A percentile compares a stretch with the other conserved stretches of the same genome.
Conservation (phyloP, 2,888 invertebrate genomes). For the Eilema depressum region DNA sequence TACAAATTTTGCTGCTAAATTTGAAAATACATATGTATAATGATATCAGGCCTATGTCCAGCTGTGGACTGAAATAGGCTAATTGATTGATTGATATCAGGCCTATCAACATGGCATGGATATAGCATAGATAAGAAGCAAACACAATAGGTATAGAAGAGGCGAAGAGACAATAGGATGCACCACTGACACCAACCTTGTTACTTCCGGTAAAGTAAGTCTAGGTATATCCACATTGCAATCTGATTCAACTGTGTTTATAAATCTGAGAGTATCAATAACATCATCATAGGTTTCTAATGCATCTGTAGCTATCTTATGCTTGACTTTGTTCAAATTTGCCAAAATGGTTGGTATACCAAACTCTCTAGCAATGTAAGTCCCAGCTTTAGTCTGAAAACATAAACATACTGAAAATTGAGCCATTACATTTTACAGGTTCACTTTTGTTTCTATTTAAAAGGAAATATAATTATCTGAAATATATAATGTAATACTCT, state of each 20-base stretch:
- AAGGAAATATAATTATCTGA: no score
- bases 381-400: conserved; percentile 85
- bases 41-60: no score
- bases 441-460: background rate
- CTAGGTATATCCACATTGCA: conserved; percentile 68
- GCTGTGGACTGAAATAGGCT: no score
- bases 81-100: no score
- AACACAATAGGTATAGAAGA: no score
- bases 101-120: no score
- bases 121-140: no score
- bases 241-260: conserved; percentile 76
- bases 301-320: conserved; percentile 75
- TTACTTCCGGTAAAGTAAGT: conserved; percentile 77
- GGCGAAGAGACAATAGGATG: no score
- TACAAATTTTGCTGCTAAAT: no score
- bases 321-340: conserved; percentile 73
- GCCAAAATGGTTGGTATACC: conserved; percentile 74
- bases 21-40: no score
- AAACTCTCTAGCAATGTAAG: conserved; percentile 81
- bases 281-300: conserved; percentile 77
- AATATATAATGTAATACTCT: no score
- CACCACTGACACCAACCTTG: conserved; percentile 71
- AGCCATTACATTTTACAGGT: background rate
- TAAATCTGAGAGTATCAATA: conserved; percentile 72
- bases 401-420: background rate